phyloP scores from a whole-genome alignment of 2,113 vertebrate species.

The Mus musculus region DNA sequence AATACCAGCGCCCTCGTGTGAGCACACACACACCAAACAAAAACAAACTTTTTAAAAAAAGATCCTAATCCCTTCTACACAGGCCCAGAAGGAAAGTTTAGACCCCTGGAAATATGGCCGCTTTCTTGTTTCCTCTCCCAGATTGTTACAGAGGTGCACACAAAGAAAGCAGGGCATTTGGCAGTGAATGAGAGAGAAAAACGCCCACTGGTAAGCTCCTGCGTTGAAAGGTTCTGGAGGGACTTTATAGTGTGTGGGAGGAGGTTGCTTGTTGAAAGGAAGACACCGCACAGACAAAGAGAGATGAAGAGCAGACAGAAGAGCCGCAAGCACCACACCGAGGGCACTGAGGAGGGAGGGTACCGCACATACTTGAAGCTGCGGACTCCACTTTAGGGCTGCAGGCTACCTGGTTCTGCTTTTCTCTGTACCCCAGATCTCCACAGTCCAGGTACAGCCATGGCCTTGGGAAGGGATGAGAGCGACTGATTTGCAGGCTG shows the following conservation, averaged over 20 bases:
- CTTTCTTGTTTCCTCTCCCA: constrained; percentile 47
- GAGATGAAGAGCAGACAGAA: background rate
- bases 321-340: background rate
- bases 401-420: background rate
- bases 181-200: constrained; percentile 42
- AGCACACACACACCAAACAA: background rate
- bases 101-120: constrained; percentile 15
- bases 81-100: constrained; percentile 18
- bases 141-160: constrained; percentile 37
- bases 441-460: background rate
- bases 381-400: background rate
- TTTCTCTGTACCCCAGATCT: background rate
- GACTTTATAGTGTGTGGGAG: background rate
- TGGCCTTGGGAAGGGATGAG: background rate
- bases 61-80: background rate
- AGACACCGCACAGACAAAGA: background rate
- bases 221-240: background rate
- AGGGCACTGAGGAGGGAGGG: background rate
- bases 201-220: background rate
- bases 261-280: constrained; percentile 29
- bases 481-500: background rate
- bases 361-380: background rate
- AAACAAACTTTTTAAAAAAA: background rate
- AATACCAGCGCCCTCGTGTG: background rate
- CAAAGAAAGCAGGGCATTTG: constrained; percentile 39